These are phyloP conservation scores for Fopius arisanus DNA, from an alignment of 1,140 invertebrate genomes.

Conservation along the genomic window DNA sequence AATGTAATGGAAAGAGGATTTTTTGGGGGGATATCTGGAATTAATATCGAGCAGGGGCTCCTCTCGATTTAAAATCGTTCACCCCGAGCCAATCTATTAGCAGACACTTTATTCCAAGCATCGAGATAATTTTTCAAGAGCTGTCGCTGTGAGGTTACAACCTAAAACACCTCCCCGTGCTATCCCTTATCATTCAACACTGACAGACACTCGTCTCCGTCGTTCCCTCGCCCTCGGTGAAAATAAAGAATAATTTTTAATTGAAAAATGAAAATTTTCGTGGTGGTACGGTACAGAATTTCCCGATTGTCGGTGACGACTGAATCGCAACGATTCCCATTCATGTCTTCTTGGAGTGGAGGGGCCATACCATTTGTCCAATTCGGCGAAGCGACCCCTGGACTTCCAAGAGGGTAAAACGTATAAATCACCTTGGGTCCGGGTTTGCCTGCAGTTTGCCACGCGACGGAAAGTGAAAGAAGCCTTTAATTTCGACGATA, in stretches of 20 bases:
- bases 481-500: not conserved
- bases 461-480: conserved; percentile 1
- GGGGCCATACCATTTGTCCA: not conserved
- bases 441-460: not conserved
- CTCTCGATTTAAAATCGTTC: conserved; percentile 32
- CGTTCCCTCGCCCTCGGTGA: not conserved
- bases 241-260: too few species aligned
- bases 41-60: too few species aligned
- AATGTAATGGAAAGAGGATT: too few species aligned
- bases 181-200: conserved; percentile 28
- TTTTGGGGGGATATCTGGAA: too few species aligned
- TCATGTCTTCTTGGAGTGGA: not conserved
- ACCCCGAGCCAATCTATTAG: conserved; percentile 37
- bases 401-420: not conserved
- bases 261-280: conserved; percentile 19
- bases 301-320: not conserved
- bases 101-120: conserved; percentile 48
- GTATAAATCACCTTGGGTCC: not conserved
- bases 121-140: conserved; percentile 46
- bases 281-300: not conserved
- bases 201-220: conserved; percentile 17
- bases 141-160: conserved; percentile 45
- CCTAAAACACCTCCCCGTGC: conserved; percentile 37
- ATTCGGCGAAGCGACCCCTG: not conserved
- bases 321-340: not conserved